Evolutionary conservation across 2,888 invertebrate genomes (phyloP).

Genomic region (Empis livida): DNA sequence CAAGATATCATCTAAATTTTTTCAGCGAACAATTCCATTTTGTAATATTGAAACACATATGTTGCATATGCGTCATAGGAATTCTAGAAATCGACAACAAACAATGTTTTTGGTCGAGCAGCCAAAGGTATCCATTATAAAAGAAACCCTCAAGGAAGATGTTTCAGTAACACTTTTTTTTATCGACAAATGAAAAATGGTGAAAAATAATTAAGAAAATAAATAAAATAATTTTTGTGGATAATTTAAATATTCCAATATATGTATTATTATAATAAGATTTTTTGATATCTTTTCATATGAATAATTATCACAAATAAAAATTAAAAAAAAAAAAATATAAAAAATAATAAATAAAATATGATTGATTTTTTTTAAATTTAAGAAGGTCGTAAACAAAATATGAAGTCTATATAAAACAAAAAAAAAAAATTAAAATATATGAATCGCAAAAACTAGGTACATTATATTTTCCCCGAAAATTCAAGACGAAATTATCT

Average conservation of each 20-base stretch:
- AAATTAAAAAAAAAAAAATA: too few relatives aligned
- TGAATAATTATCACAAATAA: too few relatives aligned
- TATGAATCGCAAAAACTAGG: constrained; percentile 1
- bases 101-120: constrained; percentile 3
- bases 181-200: constrained; percentile 3
- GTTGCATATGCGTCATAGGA: too few relatives aligned
- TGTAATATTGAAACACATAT: too few relatives aligned
- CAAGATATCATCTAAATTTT: too few relatives aligned
- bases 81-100: constrained; percentile 3
- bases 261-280: too few relatives aligned
- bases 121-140: not conserved
- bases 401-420: not conserved
- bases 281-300: constrained; percentile 1
- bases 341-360: too few relatives aligned
- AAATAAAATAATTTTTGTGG: constrained; percentile 1
- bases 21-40: too few relatives aligned
- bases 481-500: constrained; percentile 1
- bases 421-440: too few relatives aligned
- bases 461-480: constrained; percentile 2
- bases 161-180: constrained; percentile 3
- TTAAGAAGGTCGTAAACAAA: not conserved
- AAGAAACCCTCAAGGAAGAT: constrained; percentile 1
- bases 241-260: too few relatives aligned
- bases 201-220: constrained; percentile 2
- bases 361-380: constrained; percentile 1